phyloP scores from a whole-genome alignment of 2,888 invertebrate genomes.

The Ashinkailepas kermadecensis region DNA sequence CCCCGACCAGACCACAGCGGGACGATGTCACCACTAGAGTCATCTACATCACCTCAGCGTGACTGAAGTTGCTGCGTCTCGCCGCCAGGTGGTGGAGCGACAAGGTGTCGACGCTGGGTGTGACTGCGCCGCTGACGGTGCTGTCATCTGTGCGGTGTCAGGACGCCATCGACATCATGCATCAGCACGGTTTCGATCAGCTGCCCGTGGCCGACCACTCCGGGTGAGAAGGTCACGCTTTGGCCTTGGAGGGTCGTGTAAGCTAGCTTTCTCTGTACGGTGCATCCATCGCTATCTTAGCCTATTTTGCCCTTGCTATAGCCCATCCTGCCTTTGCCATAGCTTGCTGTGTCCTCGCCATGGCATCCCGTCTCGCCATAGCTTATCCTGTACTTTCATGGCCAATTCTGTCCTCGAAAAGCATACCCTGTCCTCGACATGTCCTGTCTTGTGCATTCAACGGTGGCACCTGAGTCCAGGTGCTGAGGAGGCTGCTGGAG shows the following conservation, averaged over 20 bases:
- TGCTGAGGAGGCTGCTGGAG: no score
- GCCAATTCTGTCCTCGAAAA: no score
- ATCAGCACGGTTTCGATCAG: constrained; percentile 57
- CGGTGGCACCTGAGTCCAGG: no score
- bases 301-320: no score
- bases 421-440: no score
- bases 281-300: no score
- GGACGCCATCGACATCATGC: constrained; percentile 62
- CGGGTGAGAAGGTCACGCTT: constrained; percentile 43
- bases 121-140: constrained; percentile 53
- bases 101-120: constrained; percentile 48
- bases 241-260: not conserved
- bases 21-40: no score
- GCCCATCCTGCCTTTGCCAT: no score
- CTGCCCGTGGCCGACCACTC: constrained; percentile 55
- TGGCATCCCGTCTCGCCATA: no score
- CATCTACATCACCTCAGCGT: no score
- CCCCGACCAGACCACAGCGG: no score
- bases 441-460: no score
- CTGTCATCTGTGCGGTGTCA: constrained; percentile 53
- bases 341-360: not conserved
- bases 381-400: not conserved
- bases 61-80: not conserved
- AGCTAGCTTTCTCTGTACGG: not conserved
- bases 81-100: constrained; percentile 70